Conservation (phyloP, 2,888 invertebrate species). For the Drosophila niveifrons region DNA sequence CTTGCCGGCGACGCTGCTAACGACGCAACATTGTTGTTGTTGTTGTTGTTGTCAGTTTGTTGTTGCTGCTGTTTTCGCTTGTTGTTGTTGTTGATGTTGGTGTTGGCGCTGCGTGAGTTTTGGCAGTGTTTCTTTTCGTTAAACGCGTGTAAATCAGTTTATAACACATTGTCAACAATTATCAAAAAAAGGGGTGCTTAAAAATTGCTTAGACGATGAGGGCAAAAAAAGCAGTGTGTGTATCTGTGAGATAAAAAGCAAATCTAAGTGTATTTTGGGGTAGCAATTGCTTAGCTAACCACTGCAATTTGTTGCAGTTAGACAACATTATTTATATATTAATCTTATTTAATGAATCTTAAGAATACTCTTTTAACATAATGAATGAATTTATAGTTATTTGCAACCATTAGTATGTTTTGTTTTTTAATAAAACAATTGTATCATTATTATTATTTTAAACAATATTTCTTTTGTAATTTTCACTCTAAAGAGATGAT, state of each 20-base stretch:
- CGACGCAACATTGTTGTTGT: conserved; percentile 45
- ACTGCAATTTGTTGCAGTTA: background rate
- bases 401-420: too few species aligned
- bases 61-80: conserved; percentile 62
- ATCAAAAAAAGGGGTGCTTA: conserved; percentile 58
- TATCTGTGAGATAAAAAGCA: background rate
- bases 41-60: conserved; percentile 27
- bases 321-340: too few species aligned
- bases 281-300: background rate
- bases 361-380: too few species aligned
- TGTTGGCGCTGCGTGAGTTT: conserved; percentile 78
- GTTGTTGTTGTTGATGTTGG: conserved; percentile 56
- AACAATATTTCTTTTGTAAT: too few species aligned
- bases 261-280: background rate
- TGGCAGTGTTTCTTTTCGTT: conserved; percentile 77
- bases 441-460: too few species aligned
- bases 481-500: too few species aligned
- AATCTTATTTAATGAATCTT: too few species aligned
- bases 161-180: conserved; percentile 82
- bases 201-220: background rate
- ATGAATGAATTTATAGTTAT: too few species aligned
- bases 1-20: conserved; percentile 60
- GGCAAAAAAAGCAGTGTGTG: background rate
- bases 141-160: conserved; percentile 81
- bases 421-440: too few species aligned